Conservation (phyloP, 64 coral and sea anemone species). For the Montipora efflorescens region DNA sequence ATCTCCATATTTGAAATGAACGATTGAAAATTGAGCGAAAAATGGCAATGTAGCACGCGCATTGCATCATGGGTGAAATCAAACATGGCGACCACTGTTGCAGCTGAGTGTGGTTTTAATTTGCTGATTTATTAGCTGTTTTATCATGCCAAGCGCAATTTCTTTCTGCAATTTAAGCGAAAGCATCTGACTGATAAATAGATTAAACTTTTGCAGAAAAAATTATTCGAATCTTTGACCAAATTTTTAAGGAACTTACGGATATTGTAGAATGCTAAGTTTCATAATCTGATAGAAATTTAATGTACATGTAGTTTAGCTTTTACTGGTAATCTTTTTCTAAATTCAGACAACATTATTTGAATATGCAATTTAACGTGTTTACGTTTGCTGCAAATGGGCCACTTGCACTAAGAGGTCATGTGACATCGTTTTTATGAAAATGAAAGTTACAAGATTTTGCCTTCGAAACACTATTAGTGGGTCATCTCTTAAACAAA, state of each 20-base stretch:
- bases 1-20: slow-evolving; percentile 10
- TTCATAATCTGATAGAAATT: background rate
- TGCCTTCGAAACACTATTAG: too few relatives aligned
- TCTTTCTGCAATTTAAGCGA: background rate
- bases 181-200: slow-evolving; percentile 1
- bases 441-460: too few relatives aligned
- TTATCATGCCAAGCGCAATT: background rate
- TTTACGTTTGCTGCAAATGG: background rate
- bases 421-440: too few relatives aligned
- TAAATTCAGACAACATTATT: slow-evolving; percentile 9
- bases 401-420: too few relatives aligned
- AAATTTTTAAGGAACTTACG: background rate
- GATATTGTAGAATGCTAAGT: background rate
- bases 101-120: slow-evolving; percentile 6
- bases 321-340: background rate
- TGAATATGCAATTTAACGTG: background rate
- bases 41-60: slow-evolving; percentile 10
- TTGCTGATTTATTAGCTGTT: slow-evolving; percentile 1
- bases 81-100: background rate
- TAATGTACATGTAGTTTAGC: background rate
- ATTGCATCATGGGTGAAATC: slow-evolving; percentile 61
- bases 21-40: background rate
- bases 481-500: too few relatives aligned
- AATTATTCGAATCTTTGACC: slow-evolving; percentile 5
- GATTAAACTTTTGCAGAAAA: background rate